A percentile compares a stretch with the other conserved stretches of the same genome.
Evolutionary conservation across 2,113 vertebrate genomes (phyloP).

Genomic region (Centrocercus urophasianus): DNA sequence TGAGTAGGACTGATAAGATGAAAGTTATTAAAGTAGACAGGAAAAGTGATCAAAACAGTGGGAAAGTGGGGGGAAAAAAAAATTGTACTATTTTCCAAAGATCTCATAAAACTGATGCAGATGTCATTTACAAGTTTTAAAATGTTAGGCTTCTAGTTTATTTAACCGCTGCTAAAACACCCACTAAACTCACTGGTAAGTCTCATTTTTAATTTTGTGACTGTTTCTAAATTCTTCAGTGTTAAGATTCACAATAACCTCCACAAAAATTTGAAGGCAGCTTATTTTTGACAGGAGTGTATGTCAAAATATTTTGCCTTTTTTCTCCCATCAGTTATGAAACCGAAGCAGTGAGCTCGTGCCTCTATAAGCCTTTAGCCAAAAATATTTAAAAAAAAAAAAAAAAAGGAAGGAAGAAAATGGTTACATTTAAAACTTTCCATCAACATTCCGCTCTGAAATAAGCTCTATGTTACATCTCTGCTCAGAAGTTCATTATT

Average conservation of each 20-base stretch:
- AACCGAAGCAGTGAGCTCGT: background rate
- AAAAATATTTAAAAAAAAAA: background rate
- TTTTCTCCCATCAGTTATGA: background rate
- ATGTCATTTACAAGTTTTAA: background rate
- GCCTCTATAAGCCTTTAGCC: background rate
- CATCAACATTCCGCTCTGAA: background rate
- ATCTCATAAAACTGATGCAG: background rate
- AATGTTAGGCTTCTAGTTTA: background rate
- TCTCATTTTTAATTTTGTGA: background rate
- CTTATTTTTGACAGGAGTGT: background rate
- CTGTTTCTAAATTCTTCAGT: background rate
- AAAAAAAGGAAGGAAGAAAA: background rate
- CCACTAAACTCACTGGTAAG: background rate
- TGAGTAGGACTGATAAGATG: background rate
- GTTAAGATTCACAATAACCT: background rate
- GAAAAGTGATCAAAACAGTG: background rate
- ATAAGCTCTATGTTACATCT: background rate
- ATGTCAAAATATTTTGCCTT: background rate
- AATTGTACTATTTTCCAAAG: background rate
- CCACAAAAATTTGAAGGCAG: background rate
- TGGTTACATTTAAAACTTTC: background rate
- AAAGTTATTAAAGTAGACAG: background rate
- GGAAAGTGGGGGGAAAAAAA: background rate
- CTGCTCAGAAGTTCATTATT: background rate
- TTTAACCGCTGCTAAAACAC: background rate